Evolutionary conservation across 2,888 invertebrate species (phyloP), one percentile per base, ranked within the genome.

Genomic region (Drosophila recens): DNA sequence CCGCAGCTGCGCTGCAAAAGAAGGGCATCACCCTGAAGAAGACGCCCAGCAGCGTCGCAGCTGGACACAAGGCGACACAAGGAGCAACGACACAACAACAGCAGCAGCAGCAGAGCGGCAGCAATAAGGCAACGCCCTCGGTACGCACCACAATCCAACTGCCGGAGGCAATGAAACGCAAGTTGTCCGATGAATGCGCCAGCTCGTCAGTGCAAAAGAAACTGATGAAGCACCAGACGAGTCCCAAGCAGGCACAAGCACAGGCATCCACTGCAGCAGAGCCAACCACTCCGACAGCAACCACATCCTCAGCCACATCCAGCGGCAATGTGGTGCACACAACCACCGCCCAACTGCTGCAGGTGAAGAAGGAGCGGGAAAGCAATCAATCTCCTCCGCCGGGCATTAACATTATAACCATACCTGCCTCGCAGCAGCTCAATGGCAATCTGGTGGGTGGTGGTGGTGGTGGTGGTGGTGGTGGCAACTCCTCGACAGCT

Each of bases 1-100:
- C 88, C 6, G 87, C 90, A 10, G 87, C 87, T 11, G 91, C 89
- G 0, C 76, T 92, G 0, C 91, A 92, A 52, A 91, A 90, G 64
- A 92, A 92, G 34, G 91, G 91, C 0, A 91, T 92, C 8, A 92
- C 91, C 1, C 74, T 92, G 56, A 91, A 91, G 43, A 92, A 92
- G 65, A 78, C 91, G 1, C 53, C 70, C 0, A 68, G 72, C 36
- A 72, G 48, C 43, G 42, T 48, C 1, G 38, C 53, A 0, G 40
- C 71, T 40, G 53, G 46, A 23, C 61, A 56, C 4, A 75, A 61
- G 61, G 38, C 62, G 8, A 27, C 56, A 9, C 15, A 61, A 9
- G 51, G 51, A 0, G 8, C 48, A 27, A 1, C 40, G 3, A 13
- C 64, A 34, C 76, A 75, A 33, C 62, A 51, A 5, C 48, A 58